Evolutionary conservation across 2,888 invertebrate species (phyloP).

Genomic region (Ethmia dodecea): DNA sequence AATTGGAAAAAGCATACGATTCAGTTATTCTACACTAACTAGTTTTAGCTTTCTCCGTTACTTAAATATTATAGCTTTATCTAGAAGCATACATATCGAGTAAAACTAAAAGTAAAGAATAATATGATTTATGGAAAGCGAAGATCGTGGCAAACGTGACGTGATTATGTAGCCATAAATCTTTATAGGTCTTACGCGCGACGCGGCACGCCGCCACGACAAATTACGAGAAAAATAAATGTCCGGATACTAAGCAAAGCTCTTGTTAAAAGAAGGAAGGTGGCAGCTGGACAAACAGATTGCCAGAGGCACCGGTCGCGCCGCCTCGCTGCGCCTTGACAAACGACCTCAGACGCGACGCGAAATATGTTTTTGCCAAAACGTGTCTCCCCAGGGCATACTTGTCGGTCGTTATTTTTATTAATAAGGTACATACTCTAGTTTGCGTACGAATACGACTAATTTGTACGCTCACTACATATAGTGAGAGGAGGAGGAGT

Average conservation of each 20-base stretch:
- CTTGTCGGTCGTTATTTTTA: slow-evolving; percentile 22
- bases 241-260: slow-evolving; percentile 59
- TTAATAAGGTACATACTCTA: background rate
- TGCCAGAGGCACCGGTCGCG: slow-evolving; percentile 40
- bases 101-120: no score
- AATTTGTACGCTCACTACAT: no score
- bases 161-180: slow-evolving; percentile 32
- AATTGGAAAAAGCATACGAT: no score
- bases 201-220: slow-evolving; percentile 31
- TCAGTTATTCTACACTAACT: no score
- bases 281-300: slow-evolving; percentile 70
- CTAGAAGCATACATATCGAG: no score
- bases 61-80: no score
- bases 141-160: slow-evolving; percentile 17
- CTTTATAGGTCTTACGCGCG: slow-evolving; percentile 24
- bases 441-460: no score
- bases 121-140: slow-evolving; percentile 13
- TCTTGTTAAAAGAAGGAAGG: slow-evolving; percentile 64
- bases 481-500: no score
- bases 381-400: slow-evolving; percentile 24
- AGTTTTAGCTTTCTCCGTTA: no score
- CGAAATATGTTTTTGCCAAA: slow-evolving; percentile 45
- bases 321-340: slow-evolving; percentile 32
- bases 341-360: slow-evolving; percentile 48
- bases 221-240: slow-evolving; percentile 57